Conservation (phyloP, 2,888 invertebrate species). For the Biston stratarius region DNA sequence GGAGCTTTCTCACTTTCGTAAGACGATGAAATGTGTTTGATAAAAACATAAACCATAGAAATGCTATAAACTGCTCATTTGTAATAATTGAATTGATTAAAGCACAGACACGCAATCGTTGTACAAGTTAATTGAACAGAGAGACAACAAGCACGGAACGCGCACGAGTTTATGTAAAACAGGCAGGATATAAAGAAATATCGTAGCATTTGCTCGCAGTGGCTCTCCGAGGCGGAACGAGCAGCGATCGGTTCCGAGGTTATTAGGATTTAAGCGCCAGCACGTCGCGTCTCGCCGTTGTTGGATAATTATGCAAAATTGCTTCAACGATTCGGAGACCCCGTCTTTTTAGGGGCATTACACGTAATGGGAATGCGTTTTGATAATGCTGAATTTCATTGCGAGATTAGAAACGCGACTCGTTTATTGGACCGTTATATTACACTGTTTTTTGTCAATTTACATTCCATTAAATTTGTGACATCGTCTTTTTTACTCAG, state of each 20-base stretch:
- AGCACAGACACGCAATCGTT: constrained; percentile 36
- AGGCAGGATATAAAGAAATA: constrained; percentile 57
- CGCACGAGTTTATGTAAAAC: constrained; percentile 36
- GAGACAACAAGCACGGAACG: constrained; percentile 41
- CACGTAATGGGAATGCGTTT: constrained; percentile 82
- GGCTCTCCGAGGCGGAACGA: constrained; percentile 79
- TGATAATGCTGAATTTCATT: constrained; percentile 82
- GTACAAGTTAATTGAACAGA: constrained; percentile 41
- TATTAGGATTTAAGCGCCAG: constrained; percentile 82
- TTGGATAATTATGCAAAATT: constrained; percentile 85
- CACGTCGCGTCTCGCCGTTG: constrained; percentile 70
- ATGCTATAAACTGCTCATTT: constrained; percentile 32
- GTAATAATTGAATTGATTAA: constrained; percentile 35
- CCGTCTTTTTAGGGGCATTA: constrained; percentile 82
- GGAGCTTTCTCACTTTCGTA: constrained; percentile 12
- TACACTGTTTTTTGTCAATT: constrained; percentile 67
- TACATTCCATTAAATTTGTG: constrained; percentile 45
- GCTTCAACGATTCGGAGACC: constrained; percentile 81
- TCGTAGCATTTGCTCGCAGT: constrained; percentile 71
- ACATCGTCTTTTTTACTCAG: constrained; percentile 22
- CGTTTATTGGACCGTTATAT: constrained; percentile 63
- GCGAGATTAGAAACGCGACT: constrained; percentile 71
- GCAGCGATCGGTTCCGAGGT: constrained; percentile 79
- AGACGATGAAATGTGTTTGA: constrained; percentile 13
- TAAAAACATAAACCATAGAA: constrained; percentile 19